Evolutionary conservation across 2,113 vertebrate species (phyloP).

Genomic region (Indicator maculatus): DNA sequence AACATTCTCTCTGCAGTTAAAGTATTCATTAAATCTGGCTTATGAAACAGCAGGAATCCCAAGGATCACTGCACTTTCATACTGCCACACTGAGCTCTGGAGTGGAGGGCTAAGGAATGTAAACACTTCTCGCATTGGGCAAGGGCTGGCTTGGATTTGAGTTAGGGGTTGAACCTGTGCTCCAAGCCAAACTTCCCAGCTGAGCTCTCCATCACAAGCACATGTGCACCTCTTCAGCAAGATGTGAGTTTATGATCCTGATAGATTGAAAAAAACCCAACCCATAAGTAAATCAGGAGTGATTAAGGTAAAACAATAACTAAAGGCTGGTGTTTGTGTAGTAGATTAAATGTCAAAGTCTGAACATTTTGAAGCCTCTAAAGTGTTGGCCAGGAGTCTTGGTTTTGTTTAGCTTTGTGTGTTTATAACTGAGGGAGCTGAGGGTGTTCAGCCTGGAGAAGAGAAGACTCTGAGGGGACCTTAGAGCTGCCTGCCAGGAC

Average conservation of each 20-base stretch:
- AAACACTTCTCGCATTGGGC: neutral
- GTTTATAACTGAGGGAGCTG: neutral
- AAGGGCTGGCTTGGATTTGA: neutral
- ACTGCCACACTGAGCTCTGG: neutral
- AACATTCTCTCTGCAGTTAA: neutral
- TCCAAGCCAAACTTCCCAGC: neutral
- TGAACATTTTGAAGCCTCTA: neutral
- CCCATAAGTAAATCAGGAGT: neutral
- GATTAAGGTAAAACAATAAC: neutral
- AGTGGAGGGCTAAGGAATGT: neutral
- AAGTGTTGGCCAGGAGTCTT: neutral
- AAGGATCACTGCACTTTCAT: neutral
- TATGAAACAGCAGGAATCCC: neutral
- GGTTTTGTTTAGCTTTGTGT: neutral
- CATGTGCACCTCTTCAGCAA: neutral
- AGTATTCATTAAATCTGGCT: neutral
- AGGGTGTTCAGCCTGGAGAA: no score
- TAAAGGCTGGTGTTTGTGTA: neutral
- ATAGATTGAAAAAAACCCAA: neutral
- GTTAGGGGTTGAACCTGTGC: neutral
- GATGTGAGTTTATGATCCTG: neutral
- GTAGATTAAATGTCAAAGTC: neutral
- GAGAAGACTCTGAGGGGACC: no score
- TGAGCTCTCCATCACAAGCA: neutral
- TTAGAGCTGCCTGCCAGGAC: no score